A percentile compares a stretch with the other conserved stretches of the same genome.
These are phyloP conservation scores for Zosterops lateralis DNA, from an alignment of 2,113 vertebrate genomes.

Conservation along the genomic window DNA sequence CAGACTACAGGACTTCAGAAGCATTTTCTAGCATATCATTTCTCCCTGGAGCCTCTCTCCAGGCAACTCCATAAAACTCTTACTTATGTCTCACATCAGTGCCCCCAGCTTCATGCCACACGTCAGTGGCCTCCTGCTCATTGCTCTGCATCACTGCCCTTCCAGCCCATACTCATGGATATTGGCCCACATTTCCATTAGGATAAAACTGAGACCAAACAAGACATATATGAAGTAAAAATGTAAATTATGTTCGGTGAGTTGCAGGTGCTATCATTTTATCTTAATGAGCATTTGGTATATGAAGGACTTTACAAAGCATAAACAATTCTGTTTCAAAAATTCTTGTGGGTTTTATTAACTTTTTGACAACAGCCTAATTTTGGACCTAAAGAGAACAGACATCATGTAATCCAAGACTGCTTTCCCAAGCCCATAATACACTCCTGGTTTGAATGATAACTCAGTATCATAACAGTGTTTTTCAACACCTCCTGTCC, in stretches of 20 bases:
- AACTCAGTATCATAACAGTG: background rate
- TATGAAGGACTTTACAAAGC: background rate
- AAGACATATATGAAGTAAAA: background rate
- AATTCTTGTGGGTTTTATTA: background rate
- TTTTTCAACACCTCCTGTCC: background rate
- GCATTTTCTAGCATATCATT: conserved; percentile 30
- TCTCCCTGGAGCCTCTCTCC: conserved; percentile 30
- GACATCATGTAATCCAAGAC: background rate
- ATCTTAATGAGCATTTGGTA: background rate
- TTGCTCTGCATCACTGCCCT: background rate
- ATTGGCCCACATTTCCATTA: background rate
- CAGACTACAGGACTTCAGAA: background rate
- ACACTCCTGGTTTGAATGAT: background rate
- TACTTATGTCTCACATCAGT: background rate
- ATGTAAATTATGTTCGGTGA: conserved; percentile 5
- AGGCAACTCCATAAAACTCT: conserved; percentile 38
- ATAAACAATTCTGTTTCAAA: background rate
- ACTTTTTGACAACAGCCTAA: background rate
- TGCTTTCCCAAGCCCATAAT: background rate
- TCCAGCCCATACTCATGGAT: background rate
- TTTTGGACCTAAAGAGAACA: background rate
- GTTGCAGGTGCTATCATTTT: conserved; percentile 1
- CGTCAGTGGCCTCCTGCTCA: background rate
- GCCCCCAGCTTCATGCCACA: background rate
- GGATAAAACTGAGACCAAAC: background rate